Evolutionary conservation across 2,888 invertebrate species (phyloP), one percentile per base, ranked within the genome.

Genomic region (Eupithecia vulgata): DNA sequence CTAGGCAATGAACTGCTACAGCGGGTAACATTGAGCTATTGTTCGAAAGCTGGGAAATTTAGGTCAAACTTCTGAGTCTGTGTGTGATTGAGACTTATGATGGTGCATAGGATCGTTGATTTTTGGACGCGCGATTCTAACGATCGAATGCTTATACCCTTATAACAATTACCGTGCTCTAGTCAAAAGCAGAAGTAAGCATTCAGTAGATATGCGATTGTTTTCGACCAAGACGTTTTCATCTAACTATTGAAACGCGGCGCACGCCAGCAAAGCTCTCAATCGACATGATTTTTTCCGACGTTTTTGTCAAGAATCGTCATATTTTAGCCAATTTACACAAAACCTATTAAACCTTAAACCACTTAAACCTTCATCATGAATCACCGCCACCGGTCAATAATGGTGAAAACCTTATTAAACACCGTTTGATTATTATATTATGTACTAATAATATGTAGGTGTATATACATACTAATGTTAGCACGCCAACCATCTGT

Each of bases 41-140:
- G 75, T 75, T 72, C 68, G 72, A 66, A 72, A 75, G 67, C 68
- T 66, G 57, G 40, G 40, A 67, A 64, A 75, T 75, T 75, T 64
- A 65, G 75, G 75, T 72, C 72, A 69, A 73, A 70, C 67, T 62
- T n/a, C n/a, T 5, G 66, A 42, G 15, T 35, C 42, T 69, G 68
- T 64, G 68, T 48, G 71, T 59, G 74, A n/a, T 62, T 52, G 67
- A 69, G 45, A n/a, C 25, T 57, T 57, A 4, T 8, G 21, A 52
- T 45, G 17, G n/a, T 57, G 21, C 12, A 5, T 21, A 25, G 8
- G 25, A 12, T 57, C 21, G 25, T 57, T 25, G 52, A 21, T 52
- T 52, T 52, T 7, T 25, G 0, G 21, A 10, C 7, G 21, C 21
- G n/a, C n/a, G 48, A 8, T 48, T 17, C 7, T 45, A 45, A 48